Evolutionary conservation across 2,113 vertebrate genomes (phyloP), one percentile per base, ranked within the genome.

Genomic region (Condylura cristata): DNA sequence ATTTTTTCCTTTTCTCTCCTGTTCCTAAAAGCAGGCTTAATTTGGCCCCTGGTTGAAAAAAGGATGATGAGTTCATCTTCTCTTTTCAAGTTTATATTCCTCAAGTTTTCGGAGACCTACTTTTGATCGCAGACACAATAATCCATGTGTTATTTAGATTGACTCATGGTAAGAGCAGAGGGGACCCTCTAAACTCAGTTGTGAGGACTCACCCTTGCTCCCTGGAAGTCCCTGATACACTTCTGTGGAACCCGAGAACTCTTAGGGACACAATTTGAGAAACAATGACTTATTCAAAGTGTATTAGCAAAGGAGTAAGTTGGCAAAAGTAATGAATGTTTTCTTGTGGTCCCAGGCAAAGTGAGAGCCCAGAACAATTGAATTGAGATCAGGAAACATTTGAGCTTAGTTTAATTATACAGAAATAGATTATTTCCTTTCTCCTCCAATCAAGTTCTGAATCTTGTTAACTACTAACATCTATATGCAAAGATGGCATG

Each of bases 391-490:
- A 92, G 56, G 88, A 95, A 89, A 46, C 17, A 24, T 65, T 86
- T 63, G 68, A 86, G 3, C 11, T 60, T 80, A 68, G 48, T 81
- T 91, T 86, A 58, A 76, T 92, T 75, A 80, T 22, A 5, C 20
- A 96, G 32, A 89, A 90, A 91, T 56, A 72, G 71, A 53, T 72
- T 16, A 30, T 93, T 88, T 93, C 39, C 41, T 94, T 90, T 91
- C 63, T 91, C 22, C 30, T 61, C 22, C 63, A 78, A n/a, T 87
- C 34, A 91, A 89, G 68, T 80, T 94, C 51, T 75, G 14, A 86
- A 61, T 75, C 10, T 80, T 94, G 88, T 83, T 68, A 94, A 91
- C 87, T 82, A 39, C 10, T 93, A 91, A 68, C 80, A 96, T 93
- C 89, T 56, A 14, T 4, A 75, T 30, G 44, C 16, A 93, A 83